Percentiles rank a stretch among this genome's conserved stretches.
Conservation (phyloP, 2,888 invertebrate species). For the Lumbricus terrestris region DNA sequence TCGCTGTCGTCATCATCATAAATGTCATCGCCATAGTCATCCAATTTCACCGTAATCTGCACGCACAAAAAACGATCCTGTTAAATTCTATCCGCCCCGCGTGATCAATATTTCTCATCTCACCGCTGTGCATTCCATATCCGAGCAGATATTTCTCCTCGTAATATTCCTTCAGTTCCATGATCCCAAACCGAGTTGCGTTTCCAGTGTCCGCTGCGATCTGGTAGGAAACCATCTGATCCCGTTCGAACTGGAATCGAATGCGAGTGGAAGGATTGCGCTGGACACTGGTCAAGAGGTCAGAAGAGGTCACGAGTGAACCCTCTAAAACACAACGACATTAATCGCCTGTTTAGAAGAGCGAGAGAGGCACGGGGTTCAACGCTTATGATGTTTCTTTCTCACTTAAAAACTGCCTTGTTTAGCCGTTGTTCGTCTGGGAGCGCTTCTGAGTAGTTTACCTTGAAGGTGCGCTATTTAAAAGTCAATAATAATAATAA, state of each 20-base stretch:
- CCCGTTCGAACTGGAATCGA: not conserved
- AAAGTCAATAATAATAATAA: no score
- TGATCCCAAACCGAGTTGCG: not conserved
- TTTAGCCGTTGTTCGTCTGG: no score
- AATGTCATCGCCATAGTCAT: not conserved
- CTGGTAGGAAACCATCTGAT: not conserved
- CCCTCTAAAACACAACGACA: not conserved
- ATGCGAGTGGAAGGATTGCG: not conserved
- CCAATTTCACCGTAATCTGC: not conserved
- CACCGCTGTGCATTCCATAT: not conserved
- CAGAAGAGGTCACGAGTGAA: not conserved
- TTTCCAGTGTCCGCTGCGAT: not conserved
- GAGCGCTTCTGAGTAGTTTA: no score
- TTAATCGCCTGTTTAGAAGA: no score
- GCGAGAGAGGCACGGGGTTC: no score
- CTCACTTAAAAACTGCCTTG: no score
- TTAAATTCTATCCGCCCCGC: not conserved
- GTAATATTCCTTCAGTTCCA: conserved; percentile 17
- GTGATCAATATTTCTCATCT: not conserved
- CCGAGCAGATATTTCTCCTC: conserved; percentile 23
- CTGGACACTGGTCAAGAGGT: not conserved
- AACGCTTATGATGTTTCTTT: no score
- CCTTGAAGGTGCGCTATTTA: no score
- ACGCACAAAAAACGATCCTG: not conserved
- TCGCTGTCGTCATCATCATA: conserved; percentile 10